A percentile compares a stretch with the other conserved stretches of the same genome.
Conservation (phyloP, 2,888 invertebrate species). For the Athrips mouffetella region DNA sequence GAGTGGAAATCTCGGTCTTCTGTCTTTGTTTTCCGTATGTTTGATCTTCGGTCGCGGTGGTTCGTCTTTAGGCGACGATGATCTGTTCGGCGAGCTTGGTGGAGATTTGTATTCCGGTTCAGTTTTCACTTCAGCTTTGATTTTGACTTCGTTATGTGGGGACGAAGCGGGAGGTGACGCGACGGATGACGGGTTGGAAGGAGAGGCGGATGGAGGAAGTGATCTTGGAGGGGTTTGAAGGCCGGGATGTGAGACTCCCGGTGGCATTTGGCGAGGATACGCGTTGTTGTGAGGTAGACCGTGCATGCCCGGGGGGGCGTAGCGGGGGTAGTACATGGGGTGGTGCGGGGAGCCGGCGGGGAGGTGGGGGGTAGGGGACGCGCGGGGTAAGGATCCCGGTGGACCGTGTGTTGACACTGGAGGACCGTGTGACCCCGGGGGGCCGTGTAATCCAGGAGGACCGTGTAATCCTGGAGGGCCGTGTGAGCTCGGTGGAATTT, state of each 20-base stretch:
- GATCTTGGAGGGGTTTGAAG: conserved; percentile 7
- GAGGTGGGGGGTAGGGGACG: conserved; percentile 10
- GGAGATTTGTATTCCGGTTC: conserved; percentile 68
- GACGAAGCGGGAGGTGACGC: conserved; percentile 19
- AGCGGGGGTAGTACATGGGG: conserved; percentile 19
- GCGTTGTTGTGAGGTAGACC: conserved; percentile 33
- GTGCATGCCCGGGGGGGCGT: conserved; percentile 17
- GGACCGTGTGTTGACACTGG: no score
- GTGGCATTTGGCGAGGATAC: conserved; percentile 19
- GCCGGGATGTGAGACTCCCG: conserved; percentile 18
- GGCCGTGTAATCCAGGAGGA: neutral
- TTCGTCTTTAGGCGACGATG: conserved; percentile 43
- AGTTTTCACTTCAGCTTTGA: conserved; percentile 70
- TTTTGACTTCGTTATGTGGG: conserved; percentile 43
- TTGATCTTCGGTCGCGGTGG: conserved; percentile 66
- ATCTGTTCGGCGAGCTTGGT: conserved; percentile 40
- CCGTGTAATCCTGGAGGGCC: neutral
- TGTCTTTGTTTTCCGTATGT: conserved; percentile 66
- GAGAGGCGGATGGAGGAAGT: neutral
- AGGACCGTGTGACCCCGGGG: neutral
- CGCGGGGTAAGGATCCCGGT: conserved; percentile 14
- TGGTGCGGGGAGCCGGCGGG: conserved; percentile 5
- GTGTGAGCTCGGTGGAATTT: neutral
- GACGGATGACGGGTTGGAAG: conserved; percentile 17
- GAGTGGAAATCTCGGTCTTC: conserved; percentile 60